These are phyloP conservation scores for Cassiopea xamachana DNA, from an alignment of 30 jellyfish, hydroid and myxozoan species.

Conservation along the genomic window DNA sequence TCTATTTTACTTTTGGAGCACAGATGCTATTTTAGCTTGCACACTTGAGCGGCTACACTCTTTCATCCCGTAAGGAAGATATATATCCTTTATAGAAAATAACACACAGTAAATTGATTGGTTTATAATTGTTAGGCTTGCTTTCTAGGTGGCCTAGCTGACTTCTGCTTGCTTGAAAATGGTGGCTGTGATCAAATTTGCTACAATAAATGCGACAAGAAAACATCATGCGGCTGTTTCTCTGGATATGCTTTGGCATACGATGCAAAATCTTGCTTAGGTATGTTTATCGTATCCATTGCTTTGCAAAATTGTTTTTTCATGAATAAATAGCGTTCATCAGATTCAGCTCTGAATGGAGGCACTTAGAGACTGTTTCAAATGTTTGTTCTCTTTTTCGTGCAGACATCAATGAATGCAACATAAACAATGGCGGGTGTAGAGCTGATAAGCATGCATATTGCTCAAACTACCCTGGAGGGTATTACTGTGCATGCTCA, in stretches of 20 bases:
- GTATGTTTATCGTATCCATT: slow-evolving; percentile 29
- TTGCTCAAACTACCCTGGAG: slow-evolving; percentile 95
- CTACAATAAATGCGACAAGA: slow-evolving; percentile 86
- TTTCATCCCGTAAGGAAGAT: too few species aligned
- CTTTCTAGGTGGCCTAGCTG: slow-evolving; percentile 91
- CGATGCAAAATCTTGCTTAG: slow-evolving; percentile 93
- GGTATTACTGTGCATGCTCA: slow-evolving; percentile 84
- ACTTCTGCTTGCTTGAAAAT: slow-evolving; percentile 88
- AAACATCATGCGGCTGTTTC: slow-evolving; percentile 86
- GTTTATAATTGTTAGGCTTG: too few species aligned
- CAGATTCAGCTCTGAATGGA: neutral
- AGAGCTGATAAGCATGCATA: slow-evolving; percentile 89
- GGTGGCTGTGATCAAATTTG: slow-evolving; percentile 99
- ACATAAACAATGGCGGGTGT: slow-evolving; percentile 93
- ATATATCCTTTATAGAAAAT: too few species aligned
- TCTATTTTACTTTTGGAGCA: too few species aligned
- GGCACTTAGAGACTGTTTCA: too few species aligned
- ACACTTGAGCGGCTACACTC: too few species aligned
- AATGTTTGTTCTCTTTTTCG: neutral
- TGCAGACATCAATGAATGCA: slow-evolving; percentile 91
- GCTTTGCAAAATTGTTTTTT: neutral
- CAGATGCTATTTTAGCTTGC: too few species aligned
- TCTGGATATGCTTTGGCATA: slow-evolving; percentile 93
- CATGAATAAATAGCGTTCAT: neutral
- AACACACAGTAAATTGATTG: too few species aligned